These are phyloP conservation scores for Adelosebastes latens DNA, from an alignment of 2,797 vertebrate genomes.

Conservation along the genomic window DNA sequence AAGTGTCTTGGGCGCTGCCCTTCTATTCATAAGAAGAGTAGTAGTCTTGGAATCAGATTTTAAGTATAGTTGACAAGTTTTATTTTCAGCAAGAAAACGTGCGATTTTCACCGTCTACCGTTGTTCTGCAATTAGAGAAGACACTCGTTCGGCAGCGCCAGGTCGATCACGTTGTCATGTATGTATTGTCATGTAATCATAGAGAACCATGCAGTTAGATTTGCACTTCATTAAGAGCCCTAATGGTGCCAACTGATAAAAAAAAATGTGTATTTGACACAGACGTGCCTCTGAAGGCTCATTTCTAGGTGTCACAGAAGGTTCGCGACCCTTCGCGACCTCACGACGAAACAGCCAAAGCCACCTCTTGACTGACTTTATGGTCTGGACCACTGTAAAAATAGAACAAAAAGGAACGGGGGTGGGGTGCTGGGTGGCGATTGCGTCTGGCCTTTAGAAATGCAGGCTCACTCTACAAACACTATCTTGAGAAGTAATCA, in stretches of 20 bases:
- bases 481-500: conserved; percentile 89
- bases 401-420: conserved; percentile 41
- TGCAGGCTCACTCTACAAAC: conserved; percentile 77
- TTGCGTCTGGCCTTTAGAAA: conserved; percentile 81
- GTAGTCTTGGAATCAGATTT: background rate
- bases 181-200: background rate
- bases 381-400: conserved; percentile 75
- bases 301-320: conserved; percentile 48
- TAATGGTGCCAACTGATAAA: conserved; percentile 20
- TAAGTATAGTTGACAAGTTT: background rate
- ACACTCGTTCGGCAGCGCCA: background rate
- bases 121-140: background rate
- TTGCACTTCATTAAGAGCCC: background rate
- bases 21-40: background rate
- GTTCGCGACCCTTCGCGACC: conserved; percentile 68
- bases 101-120: no score
- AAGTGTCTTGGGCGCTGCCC: background rate
- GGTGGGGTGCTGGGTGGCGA: background rate
- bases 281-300: conserved; percentile 23
- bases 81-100: background rate
- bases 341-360: conserved; percentile 52
- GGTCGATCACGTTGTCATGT: no score
- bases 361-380: conserved; percentile 63
- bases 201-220: background rate
- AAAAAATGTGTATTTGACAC: conserved; percentile 13